A percentile compares a stretch with the other conserved stretches of the same genome.
Conservation (phyloP, 2,797 vertebrate genomes). For the Acomys russatus region DNA sequence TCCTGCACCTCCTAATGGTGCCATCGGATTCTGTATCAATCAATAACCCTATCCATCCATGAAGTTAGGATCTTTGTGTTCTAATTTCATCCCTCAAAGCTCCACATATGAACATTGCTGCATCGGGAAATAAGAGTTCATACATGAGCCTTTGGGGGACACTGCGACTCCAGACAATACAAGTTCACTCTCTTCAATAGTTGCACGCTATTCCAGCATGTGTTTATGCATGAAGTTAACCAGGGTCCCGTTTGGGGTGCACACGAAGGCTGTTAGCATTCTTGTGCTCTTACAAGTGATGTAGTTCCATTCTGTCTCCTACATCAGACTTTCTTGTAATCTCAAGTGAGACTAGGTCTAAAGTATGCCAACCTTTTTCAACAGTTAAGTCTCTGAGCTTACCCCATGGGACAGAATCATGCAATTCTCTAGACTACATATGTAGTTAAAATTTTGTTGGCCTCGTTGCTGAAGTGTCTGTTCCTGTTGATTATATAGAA, state of each 20-base stretch:
- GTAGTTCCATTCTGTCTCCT: neutral
- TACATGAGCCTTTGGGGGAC: neutral
- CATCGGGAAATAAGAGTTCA: neutral
- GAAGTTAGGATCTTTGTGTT: neutral
- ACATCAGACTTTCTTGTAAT: neutral
- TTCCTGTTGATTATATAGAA: neutral
- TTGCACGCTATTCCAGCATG: accelerated
- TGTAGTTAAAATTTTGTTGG: too few species aligned
- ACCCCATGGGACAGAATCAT: too few species aligned
- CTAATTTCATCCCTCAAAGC: neutral
- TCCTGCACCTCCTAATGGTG: too few species aligned
- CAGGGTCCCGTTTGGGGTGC: neutral
- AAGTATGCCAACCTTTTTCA: neutral
- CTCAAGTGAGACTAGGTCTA: neutral
- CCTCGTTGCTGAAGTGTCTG: neutral
- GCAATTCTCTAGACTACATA: neutral
- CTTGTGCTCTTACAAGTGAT: neutral
- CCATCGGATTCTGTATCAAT: neutral
- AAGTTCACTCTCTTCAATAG: neutral
- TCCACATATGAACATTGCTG: neutral
- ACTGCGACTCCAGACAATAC: too few species aligned
- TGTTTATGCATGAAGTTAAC: neutral
- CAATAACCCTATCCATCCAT: neutral
- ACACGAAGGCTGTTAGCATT: neutral
- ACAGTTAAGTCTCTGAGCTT: neutral